Evolutionary conservation across 1,140 invertebrate species (phyloP), one percentile per base, ranked within the genome.

Genomic region (Drosophila mojavensis): DNA sequence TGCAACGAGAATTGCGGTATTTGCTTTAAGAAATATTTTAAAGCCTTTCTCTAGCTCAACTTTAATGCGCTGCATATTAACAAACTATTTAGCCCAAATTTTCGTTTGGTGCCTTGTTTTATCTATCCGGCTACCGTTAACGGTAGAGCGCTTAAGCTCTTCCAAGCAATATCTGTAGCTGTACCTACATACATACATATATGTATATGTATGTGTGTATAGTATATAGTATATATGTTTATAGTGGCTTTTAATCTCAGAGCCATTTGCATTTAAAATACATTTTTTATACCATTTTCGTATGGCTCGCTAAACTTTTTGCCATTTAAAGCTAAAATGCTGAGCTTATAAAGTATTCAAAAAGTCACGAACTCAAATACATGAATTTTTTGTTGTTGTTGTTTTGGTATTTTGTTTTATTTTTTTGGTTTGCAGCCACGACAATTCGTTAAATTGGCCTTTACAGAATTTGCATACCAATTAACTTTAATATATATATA

Each of bases 401-500:
- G 39, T 11, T 41, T 5, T 43, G 11, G 41, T n/a, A n/a, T 43
- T 43, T 43, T n/a, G 7, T 36, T 36, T 36, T 36, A 2, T 39
- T 11, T 36, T 39, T 39, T 10, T 36, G 10, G 6, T 10, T 26
- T 24, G 10, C n/a, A 24, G 41, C 53, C 36, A 43, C 36, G 65
- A 53, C 36, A 70, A 69, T 78, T 68, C 28, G 54, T 51, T 47
- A 77, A 84, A 83, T 76, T 83, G 76, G 63, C 45, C 77, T 28
- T 45, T 54, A 61, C 39, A 65, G 76, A 84, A 83, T 84, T 84
- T 85, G 64, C 81, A 84, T 84, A 80, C 74, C 81, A 85, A 84
- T 84, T 84, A 85, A 81, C 53, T 85, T 85, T 80, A 75, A 78
- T 84, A 85, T 78, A 78, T 78, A 78, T 84, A 74, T 85, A 24